phyloP scores from a whole-genome alignment of 2,113 vertebrate species.

The Embiotoca jacksoni region DNA sequence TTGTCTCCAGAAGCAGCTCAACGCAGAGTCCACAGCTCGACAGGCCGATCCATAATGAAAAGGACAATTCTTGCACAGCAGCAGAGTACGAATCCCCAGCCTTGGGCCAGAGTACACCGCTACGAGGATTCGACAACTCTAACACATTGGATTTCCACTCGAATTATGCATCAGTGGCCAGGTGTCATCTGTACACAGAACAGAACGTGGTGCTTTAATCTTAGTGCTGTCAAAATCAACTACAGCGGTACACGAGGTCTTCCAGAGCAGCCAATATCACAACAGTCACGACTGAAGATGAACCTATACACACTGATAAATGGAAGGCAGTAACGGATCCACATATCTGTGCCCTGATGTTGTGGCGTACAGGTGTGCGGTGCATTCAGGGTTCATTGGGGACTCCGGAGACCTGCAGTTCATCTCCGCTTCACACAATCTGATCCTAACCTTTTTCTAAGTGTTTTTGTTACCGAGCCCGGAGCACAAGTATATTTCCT shows the following conservation, averaged over 20 bases:
- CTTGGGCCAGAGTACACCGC: background rate
- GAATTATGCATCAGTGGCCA: background rate
- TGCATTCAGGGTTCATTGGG: too few species aligned
- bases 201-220: background rate
- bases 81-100: background rate
- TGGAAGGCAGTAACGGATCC: too few species aligned
- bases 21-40: conserved; percentile 29
- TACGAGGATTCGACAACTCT: background rate
- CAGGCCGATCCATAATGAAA: conserved; percentile 18
- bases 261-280: too few species aligned
- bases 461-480: too few species aligned
- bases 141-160: background rate
- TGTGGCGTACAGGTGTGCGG: too few species aligned
- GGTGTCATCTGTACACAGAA: background rate
- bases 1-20: conserved; percentile 40
- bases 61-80: conserved; percentile 28
- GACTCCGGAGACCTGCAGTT: too few species aligned
- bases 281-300: too few species aligned
- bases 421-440: too few species aligned
- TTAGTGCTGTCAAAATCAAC: background rate
- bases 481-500: too few species aligned
- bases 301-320: too few species aligned
- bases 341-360: too few species aligned
- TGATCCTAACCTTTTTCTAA: too few species aligned
- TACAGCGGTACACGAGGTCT: background rate